Evolutionary conservation across 2,888 invertebrate species (phyloP).

Genomic region (Heliothis peltigera): DNA sequence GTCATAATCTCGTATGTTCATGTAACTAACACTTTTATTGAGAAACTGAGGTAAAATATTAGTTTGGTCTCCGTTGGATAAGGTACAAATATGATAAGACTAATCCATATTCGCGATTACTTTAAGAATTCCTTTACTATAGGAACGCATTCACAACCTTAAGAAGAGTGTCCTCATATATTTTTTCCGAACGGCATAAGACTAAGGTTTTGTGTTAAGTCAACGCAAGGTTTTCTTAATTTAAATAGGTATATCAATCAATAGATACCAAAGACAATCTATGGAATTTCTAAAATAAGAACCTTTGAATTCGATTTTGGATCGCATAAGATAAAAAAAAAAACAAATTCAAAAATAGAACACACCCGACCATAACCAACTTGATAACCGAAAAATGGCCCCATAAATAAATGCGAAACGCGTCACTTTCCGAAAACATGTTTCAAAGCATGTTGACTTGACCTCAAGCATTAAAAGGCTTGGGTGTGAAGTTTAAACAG

Average conservation of each 20-base stretch:
- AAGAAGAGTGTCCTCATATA: too few species aligned
- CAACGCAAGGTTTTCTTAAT: too few species aligned
- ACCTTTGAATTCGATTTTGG: too few species aligned
- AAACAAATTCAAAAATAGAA: constrained; percentile 16
- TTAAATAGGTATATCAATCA: too few species aligned
- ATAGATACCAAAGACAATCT: too few species aligned
- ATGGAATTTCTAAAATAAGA: too few species aligned
- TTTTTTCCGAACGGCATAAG: too few species aligned
- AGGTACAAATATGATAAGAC: neutral
- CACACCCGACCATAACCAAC: constrained; percentile 6
- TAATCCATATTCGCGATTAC: too few species aligned
- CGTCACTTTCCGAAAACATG: constrained; percentile 56
- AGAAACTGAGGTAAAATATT: neutral
- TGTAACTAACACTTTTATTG: constrained; percentile 1
- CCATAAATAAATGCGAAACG: constrained; percentile 56
- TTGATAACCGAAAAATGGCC: constrained; percentile 43
- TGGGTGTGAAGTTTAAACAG: constrained; percentile 67
- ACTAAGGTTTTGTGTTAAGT: too few species aligned
- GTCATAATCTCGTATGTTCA: neutral
- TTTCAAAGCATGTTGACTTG: constrained; percentile 68
- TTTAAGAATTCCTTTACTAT: too few species aligned
- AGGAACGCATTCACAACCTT: too few species aligned
- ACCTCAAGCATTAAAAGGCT: constrained; percentile 68
- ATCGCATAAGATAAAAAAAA: too few species aligned
- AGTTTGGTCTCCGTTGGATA: neutral